These are phyloP conservation scores for Mesorhabditis spiculigera DNA, from an alignment of 2,888 invertebrate genomes.

Conservation along the genomic window DNA sequence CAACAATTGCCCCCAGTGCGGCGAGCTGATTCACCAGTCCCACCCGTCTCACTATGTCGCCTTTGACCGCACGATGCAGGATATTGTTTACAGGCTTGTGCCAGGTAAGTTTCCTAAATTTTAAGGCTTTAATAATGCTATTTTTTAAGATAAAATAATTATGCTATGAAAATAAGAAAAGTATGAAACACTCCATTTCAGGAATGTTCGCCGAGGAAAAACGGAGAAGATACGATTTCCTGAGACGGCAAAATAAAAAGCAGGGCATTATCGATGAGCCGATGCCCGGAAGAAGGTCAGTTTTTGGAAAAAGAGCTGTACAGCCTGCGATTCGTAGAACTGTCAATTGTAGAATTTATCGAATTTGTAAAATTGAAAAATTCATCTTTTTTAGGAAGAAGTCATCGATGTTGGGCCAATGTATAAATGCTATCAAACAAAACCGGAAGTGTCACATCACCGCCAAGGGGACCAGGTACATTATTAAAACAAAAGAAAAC, in stretches of 20 bases:
- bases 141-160: too few species aligned
- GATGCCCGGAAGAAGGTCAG: conserved; percentile 7
- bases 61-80: conserved; percentile 98
- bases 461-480: conserved; percentile 25
- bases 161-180: not conserved
- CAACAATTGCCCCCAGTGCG: conserved; percentile 72
- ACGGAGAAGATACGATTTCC: conserved; percentile 7
- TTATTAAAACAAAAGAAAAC: not conserved
- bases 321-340: not conserved
- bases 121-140: not conserved
- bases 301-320: not conserved
- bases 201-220: conserved; percentile 13
- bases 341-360: not conserved
- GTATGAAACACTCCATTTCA: conserved; percentile 1
- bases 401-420: conserved; percentile 14
- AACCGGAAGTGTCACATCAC: conserved; percentile 28
- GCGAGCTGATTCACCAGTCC: conserved; percentile 94
- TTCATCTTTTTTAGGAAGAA: conserved; percentile 6
- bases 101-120: conserved; percentile 68
- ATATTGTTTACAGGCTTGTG: conserved; percentile 97
- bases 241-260: conserved; percentile 10
- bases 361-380: not conserved
- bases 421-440: conserved; percentile 28
- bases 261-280: conserved; percentile 9
- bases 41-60: conserved; percentile 98